Evolutionary conservation across 2,888 invertebrate species (phyloP).

Genomic region (Parasteatoda lunata): DNA sequence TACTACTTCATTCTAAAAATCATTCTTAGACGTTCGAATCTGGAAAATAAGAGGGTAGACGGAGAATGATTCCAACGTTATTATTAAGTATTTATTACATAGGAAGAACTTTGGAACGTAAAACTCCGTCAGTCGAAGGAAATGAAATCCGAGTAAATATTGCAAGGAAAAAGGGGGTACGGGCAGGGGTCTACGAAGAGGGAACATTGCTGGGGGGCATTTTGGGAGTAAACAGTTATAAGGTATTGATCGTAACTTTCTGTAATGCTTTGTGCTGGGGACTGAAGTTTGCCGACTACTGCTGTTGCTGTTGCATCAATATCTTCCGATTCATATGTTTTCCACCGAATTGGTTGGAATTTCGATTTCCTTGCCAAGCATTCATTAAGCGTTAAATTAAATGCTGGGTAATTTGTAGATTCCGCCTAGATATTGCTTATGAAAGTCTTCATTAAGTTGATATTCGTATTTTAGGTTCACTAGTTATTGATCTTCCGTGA

Average conservation of each 20-base stretch:
- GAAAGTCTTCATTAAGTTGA: too few species aligned
- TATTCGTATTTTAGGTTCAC: too few species aligned
- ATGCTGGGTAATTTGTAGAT: background rate
- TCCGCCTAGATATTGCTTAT: background rate
- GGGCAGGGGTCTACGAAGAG: background rate
- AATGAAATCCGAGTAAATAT: slow-evolving; percentile 56
- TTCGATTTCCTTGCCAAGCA: background rate
- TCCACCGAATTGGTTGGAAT: background rate
- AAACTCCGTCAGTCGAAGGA: slow-evolving; percentile 27
- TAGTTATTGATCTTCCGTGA: too few species aligned
- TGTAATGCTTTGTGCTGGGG: slow-evolving; percentile 24
- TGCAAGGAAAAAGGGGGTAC: background rate
- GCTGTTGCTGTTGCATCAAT: background rate
- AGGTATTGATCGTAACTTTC: slow-evolving; percentile 39
- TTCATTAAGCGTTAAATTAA: slow-evolving; percentile 1
- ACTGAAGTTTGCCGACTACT: slow-evolving; percentile 32
- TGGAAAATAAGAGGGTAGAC: too few species aligned
- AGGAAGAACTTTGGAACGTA: slow-evolving; percentile 24
- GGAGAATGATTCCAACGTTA: slow-evolving; percentile 8
- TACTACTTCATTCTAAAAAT: too few species aligned
- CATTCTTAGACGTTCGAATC: too few species aligned
- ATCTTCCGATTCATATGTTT: background rate
- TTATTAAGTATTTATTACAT: slow-evolving; percentile 54
- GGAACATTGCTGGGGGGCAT: slow-evolving; percentile 11
- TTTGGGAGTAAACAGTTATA: slow-evolving; percentile 40